Evolutionary conservation across 1,140 invertebrate genomes (phyloP).

Genomic region (Aphelenchoides avenae): DNA sequence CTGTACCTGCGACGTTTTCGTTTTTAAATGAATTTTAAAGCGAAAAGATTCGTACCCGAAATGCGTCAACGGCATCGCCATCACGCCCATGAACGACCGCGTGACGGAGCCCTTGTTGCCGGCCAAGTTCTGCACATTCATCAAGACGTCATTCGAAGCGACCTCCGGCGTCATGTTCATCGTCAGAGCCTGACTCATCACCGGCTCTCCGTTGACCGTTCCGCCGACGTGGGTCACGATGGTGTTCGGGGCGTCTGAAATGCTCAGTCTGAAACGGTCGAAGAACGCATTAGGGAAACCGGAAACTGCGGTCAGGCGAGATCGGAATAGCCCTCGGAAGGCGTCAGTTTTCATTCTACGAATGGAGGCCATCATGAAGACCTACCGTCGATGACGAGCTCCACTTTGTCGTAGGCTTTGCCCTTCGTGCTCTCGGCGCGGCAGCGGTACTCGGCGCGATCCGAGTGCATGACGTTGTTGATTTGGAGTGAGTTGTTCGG

Average conservation of each 20-base stretch:
- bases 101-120: constrained; percentile 6
- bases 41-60: too few species aligned
- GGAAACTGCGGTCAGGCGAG: background rate
- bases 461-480: constrained; percentile 51
- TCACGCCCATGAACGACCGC: constrained; percentile 18
- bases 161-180: constrained; percentile 27
- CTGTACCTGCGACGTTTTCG: too few species aligned
- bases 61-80: constrained; percentile 24
- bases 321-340: background rate
- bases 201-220: constrained; percentile 15
- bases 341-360: too few species aligned
- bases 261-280: background rate
- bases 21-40: too few species aligned
- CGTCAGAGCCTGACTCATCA: constrained; percentile 9
- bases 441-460: constrained; percentile 62
- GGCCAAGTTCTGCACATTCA: constrained; percentile 35
- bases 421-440: constrained; percentile 59
- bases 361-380: constrained; percentile 7
- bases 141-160: constrained; percentile 23
- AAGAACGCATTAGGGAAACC: background rate
- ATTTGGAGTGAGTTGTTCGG: constrained; percentile 60
- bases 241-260: constrained; percentile 1
- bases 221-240: constrained; percentile 15
- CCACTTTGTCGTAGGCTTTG: constrained; percentile 43
- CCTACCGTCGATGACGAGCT: constrained; percentile 43